Evolutionary conservation across 1,140 invertebrate species (phyloP).

Genomic region (Popillia japonica): DNA sequence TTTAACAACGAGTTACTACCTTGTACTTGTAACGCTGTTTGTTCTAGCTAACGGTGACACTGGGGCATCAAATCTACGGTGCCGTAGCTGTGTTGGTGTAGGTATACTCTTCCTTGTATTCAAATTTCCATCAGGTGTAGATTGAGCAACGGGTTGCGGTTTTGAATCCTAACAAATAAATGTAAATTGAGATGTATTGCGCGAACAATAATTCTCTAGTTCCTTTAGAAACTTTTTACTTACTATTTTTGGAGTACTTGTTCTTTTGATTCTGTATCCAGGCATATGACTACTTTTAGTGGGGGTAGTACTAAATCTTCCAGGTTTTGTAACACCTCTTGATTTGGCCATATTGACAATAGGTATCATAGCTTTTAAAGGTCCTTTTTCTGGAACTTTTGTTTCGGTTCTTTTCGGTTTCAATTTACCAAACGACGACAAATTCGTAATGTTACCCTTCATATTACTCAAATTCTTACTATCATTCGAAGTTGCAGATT

Average conservation of each 20-base stretch:
- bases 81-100: constrained; percentile 26
- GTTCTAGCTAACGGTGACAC: constrained; percentile 34
- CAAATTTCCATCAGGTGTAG: constrained; percentile 37
- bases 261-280: constrained; percentile 38
- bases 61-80: constrained; percentile 33
- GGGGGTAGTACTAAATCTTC: constrained; percentile 40
- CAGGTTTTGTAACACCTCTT: constrained; percentile 20
- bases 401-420: constrained; percentile 42
- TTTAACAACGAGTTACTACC: constrained; percentile 5
- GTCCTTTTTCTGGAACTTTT: constrained; percentile 42
- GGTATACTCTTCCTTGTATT: constrained; percentile 1
- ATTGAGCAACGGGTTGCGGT: constrained; percentile 44
- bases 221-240: background rate
- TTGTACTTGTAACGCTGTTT: constrained; percentile 6
- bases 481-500: constrained; percentile 7
- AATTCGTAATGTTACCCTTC: constrained; percentile 16
- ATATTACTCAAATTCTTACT: constrained; percentile 33
- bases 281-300: constrained; percentile 31
- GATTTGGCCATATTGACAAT: constrained; percentile 43
- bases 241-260: constrained; percentile 43
- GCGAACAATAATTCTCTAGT: no score
- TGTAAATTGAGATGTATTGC: no score
- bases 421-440: constrained; percentile 33
- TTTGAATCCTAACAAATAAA: constrained; percentile 38
- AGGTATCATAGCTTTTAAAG: constrained; percentile 45